These are phyloP conservation scores for Eristalis arbustorum DNA, from an alignment of 2,888 invertebrate genomes.

Conservation along the genomic window DNA sequence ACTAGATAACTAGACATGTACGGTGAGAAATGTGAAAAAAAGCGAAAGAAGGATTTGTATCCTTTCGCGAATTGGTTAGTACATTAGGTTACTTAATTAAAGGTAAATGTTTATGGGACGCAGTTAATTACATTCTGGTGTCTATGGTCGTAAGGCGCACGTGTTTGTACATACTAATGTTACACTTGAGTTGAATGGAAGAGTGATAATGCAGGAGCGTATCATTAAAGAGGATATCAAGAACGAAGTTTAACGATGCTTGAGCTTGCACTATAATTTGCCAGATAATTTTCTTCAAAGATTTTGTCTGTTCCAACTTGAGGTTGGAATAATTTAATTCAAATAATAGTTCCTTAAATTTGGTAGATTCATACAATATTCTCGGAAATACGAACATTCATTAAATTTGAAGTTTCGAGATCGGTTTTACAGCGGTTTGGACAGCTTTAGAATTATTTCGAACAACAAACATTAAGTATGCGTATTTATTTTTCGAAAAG, in stretches of 20 bases:
- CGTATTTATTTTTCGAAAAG: too few relatives aligned
- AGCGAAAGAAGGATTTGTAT: conserved; percentile 43
- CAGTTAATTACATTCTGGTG: conserved; percentile 56
- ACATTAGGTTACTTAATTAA: conserved; percentile 64
- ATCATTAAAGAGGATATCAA: background rate
- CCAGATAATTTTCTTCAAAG: background rate
- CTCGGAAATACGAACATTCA: too few relatives aligned
- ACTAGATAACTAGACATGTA: conserved; percentile 29
- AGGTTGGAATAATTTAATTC: background rate
- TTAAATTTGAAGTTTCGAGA: too few relatives aligned
- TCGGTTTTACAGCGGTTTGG: too few relatives aligned
- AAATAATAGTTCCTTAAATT: background rate
- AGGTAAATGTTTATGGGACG: conserved; percentile 62
- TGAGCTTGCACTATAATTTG: background rate
- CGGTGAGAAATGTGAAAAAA: conserved; percentile 13
- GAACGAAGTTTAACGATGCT: background rate
- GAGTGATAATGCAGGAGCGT: conserved; percentile 8
- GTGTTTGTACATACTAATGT: conserved; percentile 58
- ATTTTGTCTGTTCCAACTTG: background rate
- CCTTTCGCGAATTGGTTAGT: conserved; percentile 55
- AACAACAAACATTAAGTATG: too few relatives aligned
- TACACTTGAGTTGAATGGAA: conserved; percentile 22
- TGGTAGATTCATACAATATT: background rate
- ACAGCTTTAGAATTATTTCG: too few relatives aligned
- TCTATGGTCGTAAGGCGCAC: conserved; percentile 39